Conservation (phyloP, 2,113 vertebrate genomes). For the Butorides virescens region DNA sequence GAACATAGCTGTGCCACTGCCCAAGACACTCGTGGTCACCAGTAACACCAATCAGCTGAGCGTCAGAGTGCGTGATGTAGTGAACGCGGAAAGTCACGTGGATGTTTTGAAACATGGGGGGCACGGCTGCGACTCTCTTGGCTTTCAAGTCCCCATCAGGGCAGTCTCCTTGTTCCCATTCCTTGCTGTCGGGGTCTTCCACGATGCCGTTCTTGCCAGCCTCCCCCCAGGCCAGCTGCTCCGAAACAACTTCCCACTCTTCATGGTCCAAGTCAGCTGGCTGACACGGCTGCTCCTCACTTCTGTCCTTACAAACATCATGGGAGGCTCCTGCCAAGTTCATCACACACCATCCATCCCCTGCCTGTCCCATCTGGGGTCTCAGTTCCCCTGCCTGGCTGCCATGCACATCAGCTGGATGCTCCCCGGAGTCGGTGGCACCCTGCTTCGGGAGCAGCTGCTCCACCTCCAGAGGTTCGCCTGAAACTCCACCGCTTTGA, state of each 20-base stretch:
- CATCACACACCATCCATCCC: neutral
- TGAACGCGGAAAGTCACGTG: conserved; percentile 85
- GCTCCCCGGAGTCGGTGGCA: neutral
- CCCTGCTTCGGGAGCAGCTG: neutral
- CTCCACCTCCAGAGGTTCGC: neutral
- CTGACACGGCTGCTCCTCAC: neutral
- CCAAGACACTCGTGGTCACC: conserved; percentile 87
- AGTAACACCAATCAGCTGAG: conserved; percentile 81
- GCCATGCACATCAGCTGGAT: rapidly evolving
- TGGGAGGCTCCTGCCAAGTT: neutral
- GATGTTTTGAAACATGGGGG: conserved; percentile 80
- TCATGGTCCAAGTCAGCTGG: neutral
- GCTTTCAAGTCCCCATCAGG: conserved; percentile 38
- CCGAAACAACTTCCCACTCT: conserved; percentile 69
- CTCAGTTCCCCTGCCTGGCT: neutral
- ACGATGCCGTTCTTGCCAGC: neutral
- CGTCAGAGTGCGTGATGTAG: conserved; percentile 76
- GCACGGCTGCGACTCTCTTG: conserved; percentile 65
- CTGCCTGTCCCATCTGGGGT: neutral
- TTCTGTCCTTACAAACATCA: neutral
- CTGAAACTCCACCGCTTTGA: neutral
- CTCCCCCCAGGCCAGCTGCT: conserved; percentile 47
- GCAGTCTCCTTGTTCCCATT: conserved; percentile 37
- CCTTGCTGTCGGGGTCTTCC: conserved; percentile 9
- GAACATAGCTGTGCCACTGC: conserved; percentile 82